phyloP scores from a whole-genome alignment of 2,113 vertebrate genomes.

The Propithecus coquereli region DNA sequence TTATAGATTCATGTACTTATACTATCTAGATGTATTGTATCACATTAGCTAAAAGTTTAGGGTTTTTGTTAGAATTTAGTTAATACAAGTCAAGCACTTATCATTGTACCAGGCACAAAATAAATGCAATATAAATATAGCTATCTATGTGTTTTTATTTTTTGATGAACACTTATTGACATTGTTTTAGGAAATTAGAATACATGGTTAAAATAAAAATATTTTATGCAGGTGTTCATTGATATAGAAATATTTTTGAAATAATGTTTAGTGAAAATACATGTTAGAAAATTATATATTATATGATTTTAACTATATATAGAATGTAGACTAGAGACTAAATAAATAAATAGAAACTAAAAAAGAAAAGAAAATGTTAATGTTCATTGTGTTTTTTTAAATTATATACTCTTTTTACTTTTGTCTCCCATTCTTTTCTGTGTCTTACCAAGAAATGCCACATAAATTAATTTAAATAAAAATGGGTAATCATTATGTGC shows the following conservation, averaged over 20 bases:
- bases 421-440: not conserved
- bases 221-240: not conserved
- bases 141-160: not conserved
- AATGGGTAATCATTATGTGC: not conserved
- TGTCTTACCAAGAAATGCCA: not conserved
- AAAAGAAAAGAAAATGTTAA: not conserved
- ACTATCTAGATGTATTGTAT: not conserved
- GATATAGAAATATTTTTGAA: not conserved
- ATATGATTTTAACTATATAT: not conserved
- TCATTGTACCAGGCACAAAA: not conserved
- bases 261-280: not conserved
- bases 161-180: not conserved
- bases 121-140: not conserved
- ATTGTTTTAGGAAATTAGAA: not conserved
- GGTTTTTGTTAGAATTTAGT: not conserved
- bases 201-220: not conserved
- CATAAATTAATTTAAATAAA: not conserved
- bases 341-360: not conserved
- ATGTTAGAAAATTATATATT: not conserved
- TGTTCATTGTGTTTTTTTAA: not conserved
- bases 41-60: not conserved
- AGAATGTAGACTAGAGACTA: not conserved
- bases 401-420: not conserved
- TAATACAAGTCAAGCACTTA: not conserved
- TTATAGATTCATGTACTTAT: not conserved